phyloP scores from a whole-genome alignment of 2,113 vertebrate species.

The Lontra canadensis region DNA sequence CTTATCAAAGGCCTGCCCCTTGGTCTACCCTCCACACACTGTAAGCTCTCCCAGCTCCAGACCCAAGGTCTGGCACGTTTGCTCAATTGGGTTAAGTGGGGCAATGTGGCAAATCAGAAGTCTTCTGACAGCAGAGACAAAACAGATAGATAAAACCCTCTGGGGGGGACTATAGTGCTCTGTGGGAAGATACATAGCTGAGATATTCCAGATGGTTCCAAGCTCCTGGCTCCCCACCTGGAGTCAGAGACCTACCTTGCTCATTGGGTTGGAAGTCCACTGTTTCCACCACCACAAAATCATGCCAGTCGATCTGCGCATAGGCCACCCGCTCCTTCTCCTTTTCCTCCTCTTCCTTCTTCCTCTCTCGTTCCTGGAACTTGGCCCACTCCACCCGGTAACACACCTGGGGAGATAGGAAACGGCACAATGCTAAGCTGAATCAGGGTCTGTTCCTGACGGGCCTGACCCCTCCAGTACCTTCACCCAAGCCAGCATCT shows the following conservation, averaged over 20 bases:
- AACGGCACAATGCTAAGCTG: background rate
- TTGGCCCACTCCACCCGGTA: conserved; percentile 99
- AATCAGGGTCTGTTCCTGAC: background rate
- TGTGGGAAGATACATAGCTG: background rate
- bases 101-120: background rate
- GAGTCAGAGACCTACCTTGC: conserved; percentile 87
- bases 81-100: background rate
- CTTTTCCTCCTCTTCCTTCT: conserved; percentile 98
- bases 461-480: background rate
- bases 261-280: conserved; percentile 98
- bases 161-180: background rate
- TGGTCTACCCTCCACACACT: background rate
- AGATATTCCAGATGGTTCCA: background rate
- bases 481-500: background rate
- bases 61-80: background rate
- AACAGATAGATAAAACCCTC: background rate
- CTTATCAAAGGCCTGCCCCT: background rate
- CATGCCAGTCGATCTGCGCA: conserved; percentile 99
- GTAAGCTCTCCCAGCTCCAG: background rate
- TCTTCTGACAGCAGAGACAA: background rate
- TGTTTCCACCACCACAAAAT: conserved; percentile 98
- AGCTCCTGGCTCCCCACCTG: background rate
- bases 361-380: conserved; percentile 97
- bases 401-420: conserved; percentile 87
- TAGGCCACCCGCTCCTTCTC: conserved; percentile 98